Base-by-base conservation (phyloP, 1,140 invertebrate genomes). In the Ephestia elutella region DNA sequence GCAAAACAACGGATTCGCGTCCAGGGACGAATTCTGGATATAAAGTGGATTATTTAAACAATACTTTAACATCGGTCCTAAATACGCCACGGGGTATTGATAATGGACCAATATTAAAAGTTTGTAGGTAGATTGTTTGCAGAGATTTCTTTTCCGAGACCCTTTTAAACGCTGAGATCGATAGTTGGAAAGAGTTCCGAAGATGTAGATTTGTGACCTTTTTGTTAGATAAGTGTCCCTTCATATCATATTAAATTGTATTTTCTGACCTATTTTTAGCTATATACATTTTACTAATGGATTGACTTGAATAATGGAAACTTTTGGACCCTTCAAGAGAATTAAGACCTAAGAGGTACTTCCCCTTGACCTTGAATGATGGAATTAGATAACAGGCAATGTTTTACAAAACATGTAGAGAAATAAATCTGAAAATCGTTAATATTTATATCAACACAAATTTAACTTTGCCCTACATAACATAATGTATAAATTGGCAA, bases 11-110 rank as follows among this genome's bases (percentile, higher is more conserved):
- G 49, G 4, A 21, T 25, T 18, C 50, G 19, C 50, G 50, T 53
- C 50, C 50, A 21, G 50, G 19, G 50, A 53, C 18, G 19, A 25
- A 53, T 53, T 53, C 9, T 0, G 50, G 50, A 53, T 25, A 53
- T 25, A 53, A 53, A 53, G 50, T 21, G 50, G 50, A 53, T 50
- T 53, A 53, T 20, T n/a, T 20, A 15, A 25, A 53, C 50, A 21
- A 44, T 15, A 7, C 15, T 44, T 44, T 15, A 44, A 44, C 38
- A 32, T 32, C 30, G 13, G 5, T 44, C 10, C 38, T 44, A 15
- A 44, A 44, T 44, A 44, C 38, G 38, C 38, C 30, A 32, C 11
- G 1, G 38, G 38, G 15, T 44, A 44, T 44, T 44, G 38, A 32
- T 32, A 32, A 32, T 32, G 38, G 38, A 17, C 30, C 30, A 44